A percentile compares a stretch with the other conserved stretches of the same genome.
Evolutionary conservation across 2,113 vertebrate species (phyloP).

Genomic region (Aleadryas rufinucha): DNA sequence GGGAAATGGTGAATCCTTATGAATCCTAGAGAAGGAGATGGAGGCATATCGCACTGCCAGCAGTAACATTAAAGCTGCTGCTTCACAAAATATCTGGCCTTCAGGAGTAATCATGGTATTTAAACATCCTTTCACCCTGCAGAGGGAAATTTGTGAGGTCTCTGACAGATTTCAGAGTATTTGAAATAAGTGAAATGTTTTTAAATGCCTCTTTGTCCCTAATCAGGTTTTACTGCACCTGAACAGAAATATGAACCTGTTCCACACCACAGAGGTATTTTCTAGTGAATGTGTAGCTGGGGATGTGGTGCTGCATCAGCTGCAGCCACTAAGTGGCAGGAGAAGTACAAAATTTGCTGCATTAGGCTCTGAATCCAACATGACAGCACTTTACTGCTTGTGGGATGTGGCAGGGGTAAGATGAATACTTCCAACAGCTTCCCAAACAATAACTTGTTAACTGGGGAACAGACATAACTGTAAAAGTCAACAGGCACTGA

Average conservation of each 20-base stretch:
- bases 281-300: not conserved
- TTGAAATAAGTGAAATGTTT: not conserved
- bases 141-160: not conserved
- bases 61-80: not conserved
- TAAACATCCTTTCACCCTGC: not conserved
- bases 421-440: not conserved
- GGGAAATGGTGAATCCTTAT: not conserved
- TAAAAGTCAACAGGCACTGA: not conserved
- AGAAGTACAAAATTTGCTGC: not conserved
- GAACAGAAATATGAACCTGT: not conserved
- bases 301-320: not conserved
- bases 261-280: not conserved
- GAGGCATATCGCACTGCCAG: not conserved
- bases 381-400: not conserved
- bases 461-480: not conserved
- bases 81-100: not conserved
- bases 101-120: not conserved
- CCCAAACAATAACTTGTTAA: not conserved
- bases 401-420: not conserved
- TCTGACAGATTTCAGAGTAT: not conserved
- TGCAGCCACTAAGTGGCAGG: slow-evolving; percentile 54
- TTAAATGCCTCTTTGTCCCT: not conserved
- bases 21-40: not conserved
- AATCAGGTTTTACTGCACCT: not conserved
- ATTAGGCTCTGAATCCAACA: not conserved